Evolutionary conservation across 2,113 vertebrate species (phyloP).

Genomic region (Diglossa brunneiventris): DNA sequence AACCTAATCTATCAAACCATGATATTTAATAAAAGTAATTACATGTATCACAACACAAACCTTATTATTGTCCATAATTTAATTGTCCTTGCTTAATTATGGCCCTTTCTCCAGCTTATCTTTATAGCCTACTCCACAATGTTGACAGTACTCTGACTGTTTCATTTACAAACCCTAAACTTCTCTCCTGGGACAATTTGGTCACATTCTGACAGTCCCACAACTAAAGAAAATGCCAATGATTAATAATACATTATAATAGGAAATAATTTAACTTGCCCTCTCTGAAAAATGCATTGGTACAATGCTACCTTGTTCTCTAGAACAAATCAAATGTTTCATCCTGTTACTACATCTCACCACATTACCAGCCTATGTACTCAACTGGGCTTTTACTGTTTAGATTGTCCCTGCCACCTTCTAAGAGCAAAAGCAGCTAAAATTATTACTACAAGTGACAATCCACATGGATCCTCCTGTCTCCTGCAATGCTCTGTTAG

Average conservation of each 20-base stretch:
- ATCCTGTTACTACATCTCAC: background rate
- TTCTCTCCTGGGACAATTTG: constrained; percentile 14
- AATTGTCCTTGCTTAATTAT: constrained; percentile 39
- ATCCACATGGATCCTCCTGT: background rate
- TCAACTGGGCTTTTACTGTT: background rate
- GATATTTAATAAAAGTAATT: constrained; percentile 62
- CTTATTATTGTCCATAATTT: constrained; percentile 54
- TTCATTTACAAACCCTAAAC: constrained; percentile 14
- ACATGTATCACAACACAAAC: constrained; percentile 34
- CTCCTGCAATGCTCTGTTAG: background rate
- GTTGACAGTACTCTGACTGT: background rate
- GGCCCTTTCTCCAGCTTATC: background rate
- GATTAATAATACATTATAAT: background rate
- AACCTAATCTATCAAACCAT: constrained; percentile 50
- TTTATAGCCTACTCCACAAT: background rate
- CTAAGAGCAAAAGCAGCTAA: background rate
- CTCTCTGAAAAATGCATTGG: background rate
- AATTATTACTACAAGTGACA: background rate
- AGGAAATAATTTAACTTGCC: background rate
- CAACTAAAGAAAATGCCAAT: background rate
- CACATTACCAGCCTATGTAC: background rate
- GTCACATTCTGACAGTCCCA: background rate
- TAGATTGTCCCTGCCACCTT: background rate
- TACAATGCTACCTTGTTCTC: background rate
- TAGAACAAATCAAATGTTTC: background rate